These are phyloP conservation scores for Busseola fusca DNA, from an alignment of 2,888 invertebrate species.

Conservation along the genomic window DNA sequence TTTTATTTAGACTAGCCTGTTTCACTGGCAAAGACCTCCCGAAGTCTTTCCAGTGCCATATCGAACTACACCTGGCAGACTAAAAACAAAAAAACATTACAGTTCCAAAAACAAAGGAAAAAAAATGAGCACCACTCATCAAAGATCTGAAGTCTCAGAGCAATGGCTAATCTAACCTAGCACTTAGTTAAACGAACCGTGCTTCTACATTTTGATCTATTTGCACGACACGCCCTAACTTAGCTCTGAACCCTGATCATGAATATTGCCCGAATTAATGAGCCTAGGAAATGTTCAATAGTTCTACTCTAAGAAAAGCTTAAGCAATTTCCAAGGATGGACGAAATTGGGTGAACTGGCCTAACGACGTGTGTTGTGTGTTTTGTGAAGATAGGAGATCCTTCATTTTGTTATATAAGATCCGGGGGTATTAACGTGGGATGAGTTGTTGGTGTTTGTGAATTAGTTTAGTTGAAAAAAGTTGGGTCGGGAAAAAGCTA, in stretches of 20 bases:
- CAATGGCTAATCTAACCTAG: not conserved
- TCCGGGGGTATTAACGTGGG: not conserved
- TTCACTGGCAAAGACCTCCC: no score
- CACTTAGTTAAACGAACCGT: constrained; percentile 33
- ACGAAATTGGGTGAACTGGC: constrained; percentile 32
- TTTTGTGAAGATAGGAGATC: constrained; percentile 10
- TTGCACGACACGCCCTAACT: constrained; percentile 35
- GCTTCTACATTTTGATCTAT: constrained; percentile 46
- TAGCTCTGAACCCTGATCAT: constrained; percentile 36
- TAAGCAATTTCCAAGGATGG: constrained; percentile 27
- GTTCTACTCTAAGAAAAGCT: constrained; percentile 22
- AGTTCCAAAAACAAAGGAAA: constrained; percentile 15
- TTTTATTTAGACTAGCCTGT: no score
- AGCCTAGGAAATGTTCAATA: constrained; percentile 26
- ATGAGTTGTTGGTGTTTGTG: not conserved
- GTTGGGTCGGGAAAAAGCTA: not conserved
- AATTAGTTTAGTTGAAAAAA: not conserved
- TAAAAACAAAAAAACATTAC: not conserved
- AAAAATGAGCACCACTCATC: not conserved
- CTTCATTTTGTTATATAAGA: constrained; percentile 7
- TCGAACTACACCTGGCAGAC: not conserved
- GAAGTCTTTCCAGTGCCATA: no score
- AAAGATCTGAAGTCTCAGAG: not conserved
- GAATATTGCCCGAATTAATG: constrained; percentile 51
- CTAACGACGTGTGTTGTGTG: constrained; percentile 32